Base-by-base conservation (phyloP, 2,888 invertebrate genomes). In the Gnatocerus cornutus region DNA sequence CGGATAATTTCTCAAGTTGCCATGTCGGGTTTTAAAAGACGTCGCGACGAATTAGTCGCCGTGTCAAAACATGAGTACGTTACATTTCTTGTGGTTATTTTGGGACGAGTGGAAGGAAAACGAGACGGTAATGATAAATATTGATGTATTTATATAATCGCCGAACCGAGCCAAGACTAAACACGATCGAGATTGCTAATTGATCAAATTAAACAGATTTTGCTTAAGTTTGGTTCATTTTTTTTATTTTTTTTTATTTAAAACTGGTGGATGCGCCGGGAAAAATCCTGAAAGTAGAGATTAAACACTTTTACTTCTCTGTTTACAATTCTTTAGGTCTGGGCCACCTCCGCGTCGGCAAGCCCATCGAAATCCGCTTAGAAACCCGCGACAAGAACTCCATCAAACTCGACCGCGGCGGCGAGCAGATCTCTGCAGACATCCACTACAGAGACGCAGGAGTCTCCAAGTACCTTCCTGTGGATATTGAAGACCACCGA, bases 351-450 rank as follows among this genome's bases (percentile, higher is more conserved):
- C 85, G 90, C 27, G 90, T 92, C 0, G 90, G 91, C 64, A 86
- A 87, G 68, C 88, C 87, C 71, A 89, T 90, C 9, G 90, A 90
- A 75, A 85, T 89, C 0, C 80, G 87, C 1, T 74, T 93, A 69
- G 88, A 90, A 73, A 87, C 91, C 0, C 85, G 90, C 7, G 92
- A 93, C 77, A 86, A 86, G 58, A 89, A 88, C 71, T 90, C 89
- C 0, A 88, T 89, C 63, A 86, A 89, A 0, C 84, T 93, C 30
- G 90, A 91, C 82, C 89, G 91, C 75, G 92, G 92, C 0, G 92
- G 92, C 0, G 89, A 91, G 76, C 82, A 83, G 66, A 87, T 92
- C 16, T 84, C 85, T 0, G 90, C 89, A 0, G 86, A 88, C 74
- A 80, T 89, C 6, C 84, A 86, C 68, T 87, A 88, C 75, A 85